Base-by-base conservation (phyloP, 2,888 invertebrate genomes). In the Standfussiana lucernea region DNA sequence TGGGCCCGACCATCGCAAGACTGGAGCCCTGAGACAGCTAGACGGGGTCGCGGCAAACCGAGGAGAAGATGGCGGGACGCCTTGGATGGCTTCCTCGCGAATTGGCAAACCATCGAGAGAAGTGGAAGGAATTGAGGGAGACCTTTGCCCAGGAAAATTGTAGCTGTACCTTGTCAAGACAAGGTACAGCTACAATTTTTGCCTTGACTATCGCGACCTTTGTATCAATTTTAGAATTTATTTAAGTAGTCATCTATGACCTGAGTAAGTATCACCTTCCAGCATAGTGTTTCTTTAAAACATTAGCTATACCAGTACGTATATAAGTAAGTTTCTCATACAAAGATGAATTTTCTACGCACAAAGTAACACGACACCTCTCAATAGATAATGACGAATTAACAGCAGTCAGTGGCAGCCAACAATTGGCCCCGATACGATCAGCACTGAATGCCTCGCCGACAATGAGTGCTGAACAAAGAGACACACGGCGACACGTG, bases 401-500 rank as follows among this genome's bases (percentile, higher is more conserved):
- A 53, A 47, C 32, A 70, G 47, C 65, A 77, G 67, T 35, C 50
- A 77, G 64, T 59, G 56, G 59, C 73, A 85, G 45, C 35, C 50
- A n/a, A 75, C 72, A 73, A 61, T 65, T 84, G 86, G 35, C 70
- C 62, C 35, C 65, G 72, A 86, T 84, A 79, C 75, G 75, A 75
- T 84, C 84, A 65, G 72, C 40, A 21, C 40, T 83, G 73, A 72
- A 64, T 70, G 56, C 64, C 56, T 68, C 45, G 32, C 56, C 56
- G 59, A 84, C 84, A 72, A 72, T 83, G 66, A 83, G 53, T 64
- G 42, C 75, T 59, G 62, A 71, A 84, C 84, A 86, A 83, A 83
- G 79, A 83, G 59, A 69, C 28, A 83, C 70, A 64, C 72, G 24
- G 21, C n/a, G 37, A 77, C 77, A 69, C 62, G 65, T 72, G 64